Percentiles rank a stretch among this genome's conserved stretches.
These are phyloP conservation scores for Andrena trimmerana DNA, from an alignment of 2,888 invertebrate species.

Conservation along the genomic window DNA sequence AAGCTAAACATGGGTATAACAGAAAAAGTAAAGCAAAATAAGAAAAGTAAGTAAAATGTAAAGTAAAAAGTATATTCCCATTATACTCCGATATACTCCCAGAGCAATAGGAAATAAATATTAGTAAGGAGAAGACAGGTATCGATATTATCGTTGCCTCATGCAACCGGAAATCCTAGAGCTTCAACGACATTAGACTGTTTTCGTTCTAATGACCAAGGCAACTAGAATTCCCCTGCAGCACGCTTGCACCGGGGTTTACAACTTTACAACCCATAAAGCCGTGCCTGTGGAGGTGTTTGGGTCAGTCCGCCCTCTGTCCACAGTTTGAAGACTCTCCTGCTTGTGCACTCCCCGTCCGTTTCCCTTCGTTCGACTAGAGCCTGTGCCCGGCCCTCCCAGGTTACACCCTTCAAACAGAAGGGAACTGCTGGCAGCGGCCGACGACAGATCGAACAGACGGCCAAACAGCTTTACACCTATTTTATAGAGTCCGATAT, in stretches of 20 bases:
- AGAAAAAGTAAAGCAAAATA: too few relatives aligned
- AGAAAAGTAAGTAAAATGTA: too few relatives aligned
- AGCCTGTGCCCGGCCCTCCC: conserved; percentile 41
- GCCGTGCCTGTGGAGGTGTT: conserved; percentile 66
- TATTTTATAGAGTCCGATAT: conserved; percentile 81
- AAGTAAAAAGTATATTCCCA: too few relatives aligned
- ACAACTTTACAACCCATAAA: conserved; percentile 81
- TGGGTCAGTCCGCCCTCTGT: conserved; percentile 69
- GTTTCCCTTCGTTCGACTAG: conserved; percentile 34
- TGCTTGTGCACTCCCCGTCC: conserved; percentile 39
- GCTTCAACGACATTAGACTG: conserved; percentile 67
- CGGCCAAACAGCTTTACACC: conserved; percentile 80
- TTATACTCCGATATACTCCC: too few relatives aligned
- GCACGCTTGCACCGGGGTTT: conserved; percentile 68
- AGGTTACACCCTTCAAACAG: conserved; percentile 65
- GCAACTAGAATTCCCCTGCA: conserved; percentile 67
- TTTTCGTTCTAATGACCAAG: conserved; percentile 71
- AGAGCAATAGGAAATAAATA: background rate
- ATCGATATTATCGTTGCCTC: conserved; percentile 41
- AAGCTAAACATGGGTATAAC: too few relatives aligned
- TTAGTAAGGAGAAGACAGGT: conserved; percentile 2
- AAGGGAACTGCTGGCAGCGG: conserved; percentile 45
- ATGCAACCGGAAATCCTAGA: conserved; percentile 55
- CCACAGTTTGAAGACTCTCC: conserved; percentile 55
- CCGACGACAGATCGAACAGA: conserved; percentile 65